Evolutionary conservation across 2,113 vertebrate genomes (phyloP).

Genomic region (Neolamprologus sp.): DNA sequence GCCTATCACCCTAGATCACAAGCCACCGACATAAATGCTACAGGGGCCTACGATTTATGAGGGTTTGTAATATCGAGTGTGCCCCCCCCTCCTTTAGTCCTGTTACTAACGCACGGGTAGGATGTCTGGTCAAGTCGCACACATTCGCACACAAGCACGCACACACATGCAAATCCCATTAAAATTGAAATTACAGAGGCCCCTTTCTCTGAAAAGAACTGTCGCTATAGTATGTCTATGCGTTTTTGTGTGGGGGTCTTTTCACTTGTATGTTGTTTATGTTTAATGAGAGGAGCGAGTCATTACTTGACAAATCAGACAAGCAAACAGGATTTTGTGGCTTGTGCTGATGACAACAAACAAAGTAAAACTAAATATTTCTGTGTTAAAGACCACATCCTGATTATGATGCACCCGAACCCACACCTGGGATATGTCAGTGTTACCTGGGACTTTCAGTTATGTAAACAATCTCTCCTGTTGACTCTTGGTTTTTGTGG

Average conservation of each 20-base stretch:
- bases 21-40: constrained; percentile 49
- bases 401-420: not conserved
- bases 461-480: constrained; percentile 8
- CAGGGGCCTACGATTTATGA: constrained; percentile 60
- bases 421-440: not conserved
- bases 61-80: constrained; percentile 44
- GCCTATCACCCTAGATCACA: constrained; percentile 65
- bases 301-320: constrained; percentile 3
- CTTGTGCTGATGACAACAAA: not conserved
- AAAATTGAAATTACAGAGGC: constrained; percentile 32
- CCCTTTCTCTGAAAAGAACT: not conserved
- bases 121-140: constrained; percentile 18
- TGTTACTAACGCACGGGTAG: constrained; percentile 19
- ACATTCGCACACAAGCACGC: not conserved
- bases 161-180: constrained; percentile 35
- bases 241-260: not conserved
- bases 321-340: not conserved
- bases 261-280: constrained; percentile 1
- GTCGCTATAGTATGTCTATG: not conserved
- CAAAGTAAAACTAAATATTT: not conserved
- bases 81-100: not conserved
- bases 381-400: not conserved
- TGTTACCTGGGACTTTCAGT: constrained; percentile 2
- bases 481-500: constrained; percentile 13
- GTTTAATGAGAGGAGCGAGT: constrained; percentile 3